Conservation (phyloP, 2,888 invertebrate genomes). For the Hirudinaria manillensis region DNA sequence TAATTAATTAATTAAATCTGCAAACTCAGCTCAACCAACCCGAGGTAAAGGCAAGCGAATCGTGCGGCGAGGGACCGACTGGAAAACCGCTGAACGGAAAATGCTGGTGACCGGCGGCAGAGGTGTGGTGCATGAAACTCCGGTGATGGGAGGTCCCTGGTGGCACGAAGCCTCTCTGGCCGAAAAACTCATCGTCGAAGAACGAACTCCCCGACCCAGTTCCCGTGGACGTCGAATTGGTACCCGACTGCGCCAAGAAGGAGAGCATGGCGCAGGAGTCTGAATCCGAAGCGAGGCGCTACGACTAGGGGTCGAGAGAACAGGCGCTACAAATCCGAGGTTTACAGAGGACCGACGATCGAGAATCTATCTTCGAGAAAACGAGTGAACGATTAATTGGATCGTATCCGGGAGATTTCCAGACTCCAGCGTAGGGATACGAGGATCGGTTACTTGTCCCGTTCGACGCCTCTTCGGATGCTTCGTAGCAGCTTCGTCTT, state of each 20-base stretch:
- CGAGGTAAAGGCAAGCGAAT: constrained; percentile 47
- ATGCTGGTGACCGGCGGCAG: constrained; percentile 47
- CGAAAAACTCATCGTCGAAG: constrained; percentile 50
- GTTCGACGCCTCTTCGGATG: too few species aligned
- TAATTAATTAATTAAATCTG: background rate
- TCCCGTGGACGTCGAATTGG: background rate
- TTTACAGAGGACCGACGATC: too few species aligned
- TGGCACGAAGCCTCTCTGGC: constrained; percentile 37
- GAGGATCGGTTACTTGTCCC: too few species aligned
- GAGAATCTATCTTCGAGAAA: too few species aligned
- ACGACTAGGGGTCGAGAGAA: too few species aligned
- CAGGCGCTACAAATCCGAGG: too few species aligned
- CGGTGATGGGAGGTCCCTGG: background rate
- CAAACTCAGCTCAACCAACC: background rate
- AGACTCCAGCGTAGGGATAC: too few species aligned
- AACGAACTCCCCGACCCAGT: constrained; percentile 36
- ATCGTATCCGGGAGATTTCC: too few species aligned
- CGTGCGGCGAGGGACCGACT: constrained; percentile 49
- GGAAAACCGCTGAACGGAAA: constrained; percentile 51
- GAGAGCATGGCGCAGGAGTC: constrained; percentile 23
- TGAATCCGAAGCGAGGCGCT: background rate
- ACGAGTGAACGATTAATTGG: too few species aligned
- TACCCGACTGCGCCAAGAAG: constrained; percentile 11
- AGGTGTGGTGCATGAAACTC: constrained; percentile 19
- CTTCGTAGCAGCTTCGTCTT: too few species aligned